Base-by-base conservation (phyloP, 2,797 vertebrate genomes). In the Neosilurus mollespiculum region DNA sequence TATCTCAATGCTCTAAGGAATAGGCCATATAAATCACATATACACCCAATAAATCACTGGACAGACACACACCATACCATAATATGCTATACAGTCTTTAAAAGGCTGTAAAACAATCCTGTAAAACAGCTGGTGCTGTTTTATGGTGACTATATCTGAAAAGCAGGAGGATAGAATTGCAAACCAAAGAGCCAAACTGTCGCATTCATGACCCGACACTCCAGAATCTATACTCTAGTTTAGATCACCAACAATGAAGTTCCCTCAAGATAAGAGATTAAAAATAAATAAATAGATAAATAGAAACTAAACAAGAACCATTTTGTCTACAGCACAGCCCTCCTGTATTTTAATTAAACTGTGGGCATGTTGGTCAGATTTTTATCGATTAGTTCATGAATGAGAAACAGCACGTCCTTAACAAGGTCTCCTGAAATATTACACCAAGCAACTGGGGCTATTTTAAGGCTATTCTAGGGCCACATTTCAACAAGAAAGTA, bases 371-470 rank as follows among this genome's bases (percentile, higher is more conserved):
- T 64, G 15, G 10, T 70, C 34, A 51, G 67, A 54, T 24, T 22
- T 54, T 64, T 26, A 56, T 18, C 14, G 5, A 61, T 65, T 66
- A 20, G 58, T n/a, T 51, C 4, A 80, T 18, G 18, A 61, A 59
- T 75, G 71, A 30, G 43, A 70, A 86, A 84, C 84, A 80, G 59
- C 59, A 84, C 75, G 79, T 54, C 62, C 80, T 65, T 67, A 85
- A 85, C 65, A 81, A 84, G 78, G 67, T 62, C 87, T 83, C 43
- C 77, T 87, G 87, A 88, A 84, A 88, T 84, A 51, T 64, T 86
- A 88, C 84, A 86, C 86, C 83, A 84, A 82, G 49, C 87, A 87
- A 83, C 87, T 86, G 86, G 15, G 61, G 83, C 83, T 88, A 87
- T 88, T 86, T 87, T 77, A 53, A 85, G 86, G 43, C 43, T 59